phyloP scores from a whole-genome alignment of 2,888 invertebrate species.

The Didymodactylos carnosus region DNA sequence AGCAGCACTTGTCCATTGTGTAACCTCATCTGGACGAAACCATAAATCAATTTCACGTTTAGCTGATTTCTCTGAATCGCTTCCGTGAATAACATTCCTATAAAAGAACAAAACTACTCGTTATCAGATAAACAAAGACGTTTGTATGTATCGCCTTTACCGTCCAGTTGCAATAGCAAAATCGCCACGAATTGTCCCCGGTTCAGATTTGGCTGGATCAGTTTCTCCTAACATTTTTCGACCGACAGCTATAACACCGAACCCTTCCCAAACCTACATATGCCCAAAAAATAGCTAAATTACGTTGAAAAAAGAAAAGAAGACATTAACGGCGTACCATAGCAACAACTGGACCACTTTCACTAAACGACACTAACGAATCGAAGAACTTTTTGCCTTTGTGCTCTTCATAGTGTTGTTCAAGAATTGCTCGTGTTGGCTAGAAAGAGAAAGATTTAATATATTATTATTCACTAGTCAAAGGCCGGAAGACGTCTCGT shows the following conservation, averaged over 20 bases:
- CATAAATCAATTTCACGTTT: constrained; percentile 83
- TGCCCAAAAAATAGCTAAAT: background rate
- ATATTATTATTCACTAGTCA: too few relatives aligned
- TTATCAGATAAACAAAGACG: too few relatives aligned
- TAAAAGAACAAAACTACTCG: too few relatives aligned
- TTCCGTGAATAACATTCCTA: constrained; percentile 88
- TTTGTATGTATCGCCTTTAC: too few relatives aligned
- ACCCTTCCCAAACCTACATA: constrained; percentile 69
- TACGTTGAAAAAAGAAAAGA: constrained; percentile 11
- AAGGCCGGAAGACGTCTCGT: too few relatives aligned
- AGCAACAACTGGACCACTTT: constrained; percentile 49
- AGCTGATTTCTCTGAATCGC: constrained; percentile 84
- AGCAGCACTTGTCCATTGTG: constrained; percentile 1
- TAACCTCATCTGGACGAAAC: constrained; percentile 60
- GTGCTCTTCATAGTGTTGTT: constrained; percentile 83
- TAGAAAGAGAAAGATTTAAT: too few relatives aligned
- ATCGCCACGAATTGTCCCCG: constrained; percentile 93
- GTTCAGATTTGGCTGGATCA: constrained; percentile 76
- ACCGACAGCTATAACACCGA: constrained; percentile 78
- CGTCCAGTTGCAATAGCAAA: constrained; percentile 82
- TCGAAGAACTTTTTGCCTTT: constrained; percentile 74
- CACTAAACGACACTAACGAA: constrained; percentile 79
- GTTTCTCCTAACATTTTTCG: constrained; percentile 89
- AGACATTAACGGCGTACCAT: constrained; percentile 47
- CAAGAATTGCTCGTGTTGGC: constrained; percentile 57